Evolutionary conservation across 35 echinoderm and acorn worm species (phyloP), one percentile per base, ranked within the genome.

Genomic region (Strongylocentrotus purpuratus): DNA sequence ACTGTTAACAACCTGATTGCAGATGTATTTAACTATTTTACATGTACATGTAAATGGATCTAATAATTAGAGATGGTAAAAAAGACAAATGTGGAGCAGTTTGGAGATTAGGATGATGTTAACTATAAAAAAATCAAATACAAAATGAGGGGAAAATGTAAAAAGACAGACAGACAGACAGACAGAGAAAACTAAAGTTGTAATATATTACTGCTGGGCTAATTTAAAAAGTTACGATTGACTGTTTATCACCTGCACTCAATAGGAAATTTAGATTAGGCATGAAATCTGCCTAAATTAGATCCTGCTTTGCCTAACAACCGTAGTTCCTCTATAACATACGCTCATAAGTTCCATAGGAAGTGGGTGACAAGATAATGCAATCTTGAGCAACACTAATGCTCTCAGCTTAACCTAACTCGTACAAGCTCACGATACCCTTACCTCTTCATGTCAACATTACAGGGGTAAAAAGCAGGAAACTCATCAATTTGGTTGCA

Each of bases 311-410:
- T 78, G 65, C 65, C 65, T n/a, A 78, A 78, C 65, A 78, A 78
- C 65, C 65, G 20, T 28, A 28, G 65, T 78, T 78, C 65, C 65
- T 78, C 20, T 28, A 28, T 28, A 78, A n/a, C 28, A n/a, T 78
- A 78, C 20, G 22, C 65, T 78, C 22, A 18, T 28, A 78, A 7
- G 20, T 78, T 28, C 5, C 87, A 89, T 45, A 46, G 87, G 87
- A 89, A 89, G 87, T 46, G 45, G 87, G 45, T 89, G 87, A 89
- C 87, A 45, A 89, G 87, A 89, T 89, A 89, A 89, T 89, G 87
- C 87, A 89, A 89, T 89, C 87, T 89, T 46, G 32, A 31, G 33
- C 25, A 46, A 46, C 45, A 17, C 87, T 89, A 89, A 89, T 46
- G 45, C 87, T 46, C 87, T 17, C 9, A 32, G 87, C 87, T 89